Evolutionary conservation across 2,888 invertebrate species (phyloP), one percentile per base, ranked within the genome.

Genomic region (Microctonus brassicae): DNA sequence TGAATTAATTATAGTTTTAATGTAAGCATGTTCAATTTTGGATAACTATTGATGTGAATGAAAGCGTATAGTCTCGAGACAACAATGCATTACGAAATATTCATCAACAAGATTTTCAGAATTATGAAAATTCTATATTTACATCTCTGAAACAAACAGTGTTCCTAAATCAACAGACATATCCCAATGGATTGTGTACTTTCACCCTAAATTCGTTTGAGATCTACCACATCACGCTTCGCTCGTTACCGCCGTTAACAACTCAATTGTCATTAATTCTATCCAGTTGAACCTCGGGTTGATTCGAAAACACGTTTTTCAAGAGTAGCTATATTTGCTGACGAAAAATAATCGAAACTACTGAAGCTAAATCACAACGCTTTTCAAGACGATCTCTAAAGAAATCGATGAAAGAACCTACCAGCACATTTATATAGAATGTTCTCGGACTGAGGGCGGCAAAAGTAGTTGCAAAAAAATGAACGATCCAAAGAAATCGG

Each of bases 231-330:
- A 17, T n/a, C 58, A 10, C 17, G 20, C 42, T 42, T 29, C 22
- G n/a, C 29, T 63, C 70, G 70, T 70, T 64, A 47, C 47, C 11
- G 58, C 64, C 47, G 11, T 52, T 57, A 60, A 70, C 52, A 64
- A 64, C 64, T 64, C 42, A 57, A 70, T 64, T 58, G 47, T 47
- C 70, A 34, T 20, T 17, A 7, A 52, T 39, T 60, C 61, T 42
- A 55, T 67, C 57, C 39, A 36, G 58, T 55, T n/a, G n/a, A n/a
- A 53, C 33, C 36, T 9, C 20, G 26, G 26, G 42, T 64, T 60
- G 52, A 65, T 42, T 29, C 11, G 22, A 58, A n/a, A n/a, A n/a
- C n/a, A n/a, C n/a, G n/a, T n/a, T n/a, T n/a, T n/a, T n/a, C n/a
- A n/a, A n/a, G n/a, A n/a, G n/a, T n/a, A n/a, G n/a, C n/a, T n/a